phyloP scores from a whole-genome alignment of 2,888 invertebrate species.

The Phyllotreta striolata region DNA sequence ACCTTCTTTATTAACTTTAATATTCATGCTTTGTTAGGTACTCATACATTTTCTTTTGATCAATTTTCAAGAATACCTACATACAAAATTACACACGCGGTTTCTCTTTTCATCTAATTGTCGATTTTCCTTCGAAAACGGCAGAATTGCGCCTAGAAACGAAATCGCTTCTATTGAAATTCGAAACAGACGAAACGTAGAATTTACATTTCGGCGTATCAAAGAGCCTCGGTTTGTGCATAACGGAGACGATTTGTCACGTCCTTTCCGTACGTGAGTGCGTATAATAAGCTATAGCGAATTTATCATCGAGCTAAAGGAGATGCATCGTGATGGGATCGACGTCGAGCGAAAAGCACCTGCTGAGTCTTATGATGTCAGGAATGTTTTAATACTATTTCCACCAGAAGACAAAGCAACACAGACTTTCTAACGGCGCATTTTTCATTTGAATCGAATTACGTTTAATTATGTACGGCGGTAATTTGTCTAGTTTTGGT shows the following conservation, averaged over 20 bases:
- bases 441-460: no score
- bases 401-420: background rate
- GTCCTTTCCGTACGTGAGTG: conserved; percentile 18
- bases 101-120: no score
- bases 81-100: no score
- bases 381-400: conserved; percentile 10
- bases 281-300: conserved; percentile 16
- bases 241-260: conserved; percentile 25
- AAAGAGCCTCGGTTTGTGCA: conserved; percentile 18
- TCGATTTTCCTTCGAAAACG: no score
- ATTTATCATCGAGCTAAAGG: conserved; percentile 14
- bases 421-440: background rate
- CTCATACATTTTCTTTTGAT: no score
- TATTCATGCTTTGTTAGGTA: no score
- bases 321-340: conserved; percentile 10
- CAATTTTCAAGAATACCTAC: no score
- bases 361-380: conserved; percentile 7
- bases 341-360: conserved; percentile 11
- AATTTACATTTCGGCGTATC: conserved; percentile 22
- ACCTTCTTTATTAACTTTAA: no score
- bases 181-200: conserved; percentile 3
- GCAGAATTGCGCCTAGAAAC: background rate
- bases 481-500: no score
- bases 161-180: background rate
- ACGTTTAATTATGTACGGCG: no score